Conservation (phyloP, 2,888 invertebrate species). For the Yponomeuta sedellus region DNA sequence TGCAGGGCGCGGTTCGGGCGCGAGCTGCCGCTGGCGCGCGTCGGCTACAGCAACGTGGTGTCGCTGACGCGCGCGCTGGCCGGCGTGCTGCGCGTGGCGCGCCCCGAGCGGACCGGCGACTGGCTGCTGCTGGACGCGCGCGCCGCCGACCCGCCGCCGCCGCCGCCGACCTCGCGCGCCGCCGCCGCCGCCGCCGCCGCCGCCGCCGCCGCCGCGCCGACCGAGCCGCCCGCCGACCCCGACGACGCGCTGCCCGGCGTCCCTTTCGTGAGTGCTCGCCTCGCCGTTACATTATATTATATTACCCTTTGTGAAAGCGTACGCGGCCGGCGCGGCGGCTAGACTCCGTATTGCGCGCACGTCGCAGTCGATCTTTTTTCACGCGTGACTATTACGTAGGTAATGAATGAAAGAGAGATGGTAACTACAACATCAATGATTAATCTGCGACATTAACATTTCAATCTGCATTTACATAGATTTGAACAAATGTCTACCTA, state of each 20-base stretch:
- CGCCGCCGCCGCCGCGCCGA: constrained; percentile 19
- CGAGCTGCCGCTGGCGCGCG: constrained; percentile 46
- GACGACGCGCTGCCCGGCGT: constrained; percentile 49
- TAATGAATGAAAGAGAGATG: too few relatives aligned
- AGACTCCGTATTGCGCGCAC: too few relatives aligned
- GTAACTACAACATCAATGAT: too few relatives aligned
- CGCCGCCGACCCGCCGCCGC: constrained; percentile 19
- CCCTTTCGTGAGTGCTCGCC: constrained; percentile 40
- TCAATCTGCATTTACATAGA: too few relatives aligned
- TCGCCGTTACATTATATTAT: not conserved
- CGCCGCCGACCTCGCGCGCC: constrained; percentile 15
- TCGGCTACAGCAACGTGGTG: constrained; percentile 50
- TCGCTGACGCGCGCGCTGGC: constrained; percentile 41
- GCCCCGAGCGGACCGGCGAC: constrained; percentile 24
- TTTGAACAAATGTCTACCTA: too few relatives aligned
- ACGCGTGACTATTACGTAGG: too few relatives aligned
- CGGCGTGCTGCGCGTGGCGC: constrained; percentile 29
- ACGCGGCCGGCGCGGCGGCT: too few relatives aligned
- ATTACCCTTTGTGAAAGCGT: not conserved
- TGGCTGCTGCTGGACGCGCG: constrained; percentile 22
- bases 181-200: constrained; percentile 13
- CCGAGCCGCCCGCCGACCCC: constrained; percentile 26
- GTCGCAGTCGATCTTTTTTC: too few relatives aligned
- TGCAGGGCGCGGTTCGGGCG: constrained; percentile 45
- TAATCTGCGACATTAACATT: too few relatives aligned